Conservation (phyloP, 2,888 invertebrate genomes). For the Orthosia gothica region DNA sequence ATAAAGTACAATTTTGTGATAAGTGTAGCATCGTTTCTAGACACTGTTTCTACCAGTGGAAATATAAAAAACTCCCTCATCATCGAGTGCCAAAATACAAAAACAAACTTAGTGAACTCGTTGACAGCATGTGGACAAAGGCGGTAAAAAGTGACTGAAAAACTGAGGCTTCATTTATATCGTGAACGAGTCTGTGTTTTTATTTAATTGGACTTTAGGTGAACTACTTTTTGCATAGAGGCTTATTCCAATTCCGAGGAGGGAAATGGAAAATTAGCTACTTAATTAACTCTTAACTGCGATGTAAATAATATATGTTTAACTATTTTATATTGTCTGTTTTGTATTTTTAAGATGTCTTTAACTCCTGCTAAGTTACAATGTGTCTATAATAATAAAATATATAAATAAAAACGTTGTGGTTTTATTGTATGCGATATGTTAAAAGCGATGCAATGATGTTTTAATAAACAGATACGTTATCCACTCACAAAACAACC, state of each 20-base stretch:
- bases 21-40: constrained; percentile 45
- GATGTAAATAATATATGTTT: constrained; percentile 67
- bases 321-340: constrained; percentile 31
- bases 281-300: constrained; percentile 22
- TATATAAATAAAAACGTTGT: constrained; percentile 13
- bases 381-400: constrained; percentile 27
- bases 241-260: constrained; percentile 62
- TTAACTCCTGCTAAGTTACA: constrained; percentile 27
- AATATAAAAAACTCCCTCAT: constrained; percentile 24
- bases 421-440: constrained; percentile 30
- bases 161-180: constrained; percentile 9
- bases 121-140: too few species aligned
- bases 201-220: constrained; percentile 23
- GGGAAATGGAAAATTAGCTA: constrained; percentile 66
- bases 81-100: constrained; percentile 33
- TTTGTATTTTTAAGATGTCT: constrained; percentile 26
- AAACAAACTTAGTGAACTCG: constrained; percentile 29
- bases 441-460: too few species aligned
- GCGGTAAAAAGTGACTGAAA: constrained; percentile 30
- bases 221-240: constrained; percentile 33
- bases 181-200: constrained; percentile 21
- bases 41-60: constrained; percentile 29
- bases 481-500: too few species aligned
- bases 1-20: constrained; percentile 43
- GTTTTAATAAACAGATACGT: too few species aligned